Base-by-base conservation (phyloP, 2,113 vertebrate species). In the Morone saxatilis region DNA sequence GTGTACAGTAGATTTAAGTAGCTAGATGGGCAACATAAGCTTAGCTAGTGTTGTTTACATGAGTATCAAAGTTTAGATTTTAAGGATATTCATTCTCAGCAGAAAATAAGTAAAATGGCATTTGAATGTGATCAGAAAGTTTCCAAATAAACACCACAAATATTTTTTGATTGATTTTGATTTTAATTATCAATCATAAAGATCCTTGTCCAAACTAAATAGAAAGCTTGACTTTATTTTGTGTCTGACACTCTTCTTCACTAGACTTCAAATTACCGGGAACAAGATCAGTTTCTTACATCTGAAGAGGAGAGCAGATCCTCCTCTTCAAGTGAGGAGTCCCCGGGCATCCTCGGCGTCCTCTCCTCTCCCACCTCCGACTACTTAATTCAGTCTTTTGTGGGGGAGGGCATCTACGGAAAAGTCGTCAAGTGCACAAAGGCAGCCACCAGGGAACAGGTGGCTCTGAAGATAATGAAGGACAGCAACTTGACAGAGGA, bases 391-490 rank as follows among this genome's bases (percentile, higher is more conserved):
- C 6, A 12, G 16, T 60, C 43, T 2, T 5, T 61, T 17, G 1
- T 69, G 16, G 71, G 79, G 5, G 71, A 53, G 63, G 79, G 71
- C 0, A 0, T 0, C 7, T 81, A 61, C 53, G 80, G 80, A 45
- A 59, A 53, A 60, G 80, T 81, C 2, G 16, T 19, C 50, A 72
- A 66, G 25, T 80, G 78, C 11, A 0, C 40, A 0, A 80, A 80
- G 50, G n/a, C 40, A 8, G 40, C 50, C 40, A 66, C 78, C 3
- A 20, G 16, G 6, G 51, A 66, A 25, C 22, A 3, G 1, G 78
- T 81, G 61, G 70, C 78, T 59, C 41, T 81, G 50, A 81, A 73
- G 70, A 20, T 81, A 1, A 25, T 73, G 1, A 61, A 53, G 45
- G 19, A 14, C 1, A 13, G 0, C 11, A 3, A 19, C 0, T 10